Evolutionary conservation across 1,140 invertebrate species (phyloP).

Genomic region (Drosophila pseudoananassae): DNA sequence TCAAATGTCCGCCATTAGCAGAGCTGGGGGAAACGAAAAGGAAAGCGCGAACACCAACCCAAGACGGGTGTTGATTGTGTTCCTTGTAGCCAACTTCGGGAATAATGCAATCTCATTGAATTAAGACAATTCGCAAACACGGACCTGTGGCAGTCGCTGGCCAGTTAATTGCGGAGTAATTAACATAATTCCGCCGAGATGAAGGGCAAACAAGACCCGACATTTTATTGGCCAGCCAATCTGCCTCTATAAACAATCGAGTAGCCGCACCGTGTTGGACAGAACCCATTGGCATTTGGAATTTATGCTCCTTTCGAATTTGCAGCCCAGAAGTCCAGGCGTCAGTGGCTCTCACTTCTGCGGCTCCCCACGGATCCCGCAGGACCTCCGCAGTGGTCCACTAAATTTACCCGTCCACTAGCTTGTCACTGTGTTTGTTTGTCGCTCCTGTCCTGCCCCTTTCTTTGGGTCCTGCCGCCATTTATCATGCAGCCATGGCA

Average conservation of each 20-base stretch:
- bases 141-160: conserved; percentile 25
- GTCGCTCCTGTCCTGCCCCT: not conserved
- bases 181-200: conserved; percentile 63
- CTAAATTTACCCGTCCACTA: conserved; percentile 7
- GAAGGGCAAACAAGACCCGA: conserved; percentile 21
- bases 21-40: not conserved
- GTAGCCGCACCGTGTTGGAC: conserved; percentile 65
- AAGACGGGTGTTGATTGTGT: conserved; percentile 59
- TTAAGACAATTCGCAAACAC: conserved; percentile 24
- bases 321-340: conserved; percentile 14
- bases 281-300: conserved; percentile 60
- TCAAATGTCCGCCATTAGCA: conserved; percentile 53
- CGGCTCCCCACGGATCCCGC: conserved; percentile 47
- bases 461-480: conserved; percentile 35
- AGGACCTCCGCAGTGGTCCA: conserved; percentile 19
- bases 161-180: conserved; percentile 63
- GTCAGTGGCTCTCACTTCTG: conserved; percentile 43
- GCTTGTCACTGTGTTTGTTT: conserved; percentile 23
- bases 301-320: conserved; percentile 60
- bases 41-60: conserved; percentile 8
- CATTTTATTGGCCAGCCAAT: conserved; percentile 4
- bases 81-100: conserved; percentile 35
- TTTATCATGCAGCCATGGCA: conserved; percentile 79
- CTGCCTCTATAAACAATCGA: conserved; percentile 55
- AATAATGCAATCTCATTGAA: conserved; percentile 28